Conservation (phyloP, 1,140 invertebrate genomes). For the Ostrea denselamellosa region DNA sequence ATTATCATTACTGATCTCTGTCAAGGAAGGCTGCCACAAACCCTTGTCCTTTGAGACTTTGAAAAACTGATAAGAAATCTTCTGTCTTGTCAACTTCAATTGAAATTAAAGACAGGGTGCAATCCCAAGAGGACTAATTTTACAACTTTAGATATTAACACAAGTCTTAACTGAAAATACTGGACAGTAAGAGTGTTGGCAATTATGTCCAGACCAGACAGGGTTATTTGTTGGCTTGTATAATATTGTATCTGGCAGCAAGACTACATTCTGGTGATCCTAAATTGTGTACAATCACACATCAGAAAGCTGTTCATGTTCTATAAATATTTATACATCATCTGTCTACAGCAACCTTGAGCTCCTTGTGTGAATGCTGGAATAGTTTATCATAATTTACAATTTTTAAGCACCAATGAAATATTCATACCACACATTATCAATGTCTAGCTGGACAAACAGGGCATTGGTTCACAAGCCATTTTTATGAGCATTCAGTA, state of each 20-base stretch:
- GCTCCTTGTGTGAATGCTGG: background rate
- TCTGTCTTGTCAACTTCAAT: slow-evolving; percentile 18
- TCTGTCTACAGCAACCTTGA: slow-evolving; percentile 34
- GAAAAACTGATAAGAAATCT: slow-evolving; percentile 3
- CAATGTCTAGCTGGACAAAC: background rate
- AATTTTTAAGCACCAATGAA: slow-evolving; percentile 1
- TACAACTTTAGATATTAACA: background rate
- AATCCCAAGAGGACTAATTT: background rate
- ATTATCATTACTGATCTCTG: slow-evolving; percentile 4
- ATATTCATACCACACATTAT: slow-evolving; percentile 26
- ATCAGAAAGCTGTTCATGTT: slow-evolving; percentile 28
- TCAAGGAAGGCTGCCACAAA: background rate
- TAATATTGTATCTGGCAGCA: slow-evolving; percentile 23
- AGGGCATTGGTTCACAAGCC: background rate
- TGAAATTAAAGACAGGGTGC: background rate
- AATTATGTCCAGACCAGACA: slow-evolving; percentile 18
- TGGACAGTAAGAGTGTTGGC: slow-evolving; percentile 13
- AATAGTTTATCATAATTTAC: slow-evolving; percentile 37
- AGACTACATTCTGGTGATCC: slow-evolving; percentile 8
- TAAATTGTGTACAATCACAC: slow-evolving; percentile 25
- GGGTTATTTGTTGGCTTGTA: background rate
- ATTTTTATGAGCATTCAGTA: slow-evolving; percentile 7
- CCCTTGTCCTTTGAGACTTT: slow-evolving; percentile 15
- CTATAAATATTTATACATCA: slow-evolving; percentile 35
- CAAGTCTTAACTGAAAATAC: background rate